Base-by-base conservation (phyloP, 2,113 vertebrate species). In the Ciconia maguari region DNA sequence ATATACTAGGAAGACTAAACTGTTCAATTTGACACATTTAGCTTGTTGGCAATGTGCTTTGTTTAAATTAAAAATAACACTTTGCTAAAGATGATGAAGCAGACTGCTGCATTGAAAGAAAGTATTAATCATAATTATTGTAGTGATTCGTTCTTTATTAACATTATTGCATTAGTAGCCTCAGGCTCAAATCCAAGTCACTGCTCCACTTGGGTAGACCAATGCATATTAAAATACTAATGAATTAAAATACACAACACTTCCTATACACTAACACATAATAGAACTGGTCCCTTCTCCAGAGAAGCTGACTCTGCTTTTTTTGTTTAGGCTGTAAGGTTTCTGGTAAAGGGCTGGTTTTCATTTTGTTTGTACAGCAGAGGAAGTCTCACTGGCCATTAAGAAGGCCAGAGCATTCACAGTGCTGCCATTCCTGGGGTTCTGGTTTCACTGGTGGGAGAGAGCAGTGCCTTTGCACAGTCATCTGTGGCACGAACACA, bases 1-100 rank as follows among this genome's bases (percentile, higher is more conserved):
- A 84, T 52, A 51, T 54, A 79, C 44, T 24, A 68, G 62, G 62
- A 93, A 92, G 48, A 72, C 27, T 92, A 75, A 96, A 94, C 74
- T 80, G 44, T 87, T 94, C 44, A 57, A 79, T 90, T 93, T 95
- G 80, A 92, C 34, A 62, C 25, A 57, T 92, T 92, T 89, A 90
- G 61, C 30, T 95, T 87, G 26, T 70, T 95, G 89, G 72, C 77
- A 93, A 27, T 62, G 57, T 70, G 19, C 52, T 94, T 91, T 84
- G 77, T 95, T 96, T 91, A 87, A 95, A 94, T 92, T 93, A 78
- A 91, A 90, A 87, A 65, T 70, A 86, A 38, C 57, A 36, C 58
- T 94, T 92, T 91, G 44, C 36, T 91, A 54, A 91, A 95, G 46
- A 91, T 54, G 80, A 92, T 54, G 38, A 89, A 94, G 22, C 52